Evolutionary conservation across 2,888 invertebrate genomes (phyloP), one percentile per base, ranked within the genome.

Genomic region (Nezara viridula): DNA sequence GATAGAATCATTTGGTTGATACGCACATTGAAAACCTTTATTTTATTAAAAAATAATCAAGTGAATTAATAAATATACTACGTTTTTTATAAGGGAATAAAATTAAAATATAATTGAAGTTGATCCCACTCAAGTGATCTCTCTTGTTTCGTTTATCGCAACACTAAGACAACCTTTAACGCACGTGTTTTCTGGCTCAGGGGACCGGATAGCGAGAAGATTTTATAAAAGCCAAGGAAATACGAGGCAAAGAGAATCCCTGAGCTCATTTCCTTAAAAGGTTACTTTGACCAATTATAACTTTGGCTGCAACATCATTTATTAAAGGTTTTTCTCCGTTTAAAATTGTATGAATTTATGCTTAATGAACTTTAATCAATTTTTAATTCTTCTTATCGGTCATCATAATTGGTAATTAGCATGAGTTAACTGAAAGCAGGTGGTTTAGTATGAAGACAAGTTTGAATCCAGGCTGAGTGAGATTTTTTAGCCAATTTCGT

Each of bases 221-320:
- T 86, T 50, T 86, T 52, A 86, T 55, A 86, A 86, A 86, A 52
- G 50, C 50, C 50, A 86, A 50, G 19, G 49, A 50, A 85, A 85
- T 9, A 40, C 32, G 7, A 24, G 21, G 1, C 86, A 49, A 85
- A 47, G 37, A 14, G 55, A 50, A 86, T 86, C 55, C 52, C 37
- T 37, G 19, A 85, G n/a, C 66, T 73, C 66, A 73, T 73, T 73
- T 37, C 66, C 66, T 66, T 66, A 66, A 66, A 37, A 73, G 66
- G 32, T 73, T 37, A 73, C 37, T 73, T 19, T 73, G 37, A 32
- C 66, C 19, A 73, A 73, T 73, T 73, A 73, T 73, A 27, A 3
- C 5, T 60, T 2, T n/a, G 3, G 12, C 14, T 27, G 3, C 16
- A 27, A 37, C 19, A 27, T 73, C 27, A 19, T 73, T 73, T 73